Evolutionary conservation across 2,888 invertebrate genomes (phyloP), one percentile per base, ranked within the genome.

Genomic region (Phengaris alcon): DNA sequence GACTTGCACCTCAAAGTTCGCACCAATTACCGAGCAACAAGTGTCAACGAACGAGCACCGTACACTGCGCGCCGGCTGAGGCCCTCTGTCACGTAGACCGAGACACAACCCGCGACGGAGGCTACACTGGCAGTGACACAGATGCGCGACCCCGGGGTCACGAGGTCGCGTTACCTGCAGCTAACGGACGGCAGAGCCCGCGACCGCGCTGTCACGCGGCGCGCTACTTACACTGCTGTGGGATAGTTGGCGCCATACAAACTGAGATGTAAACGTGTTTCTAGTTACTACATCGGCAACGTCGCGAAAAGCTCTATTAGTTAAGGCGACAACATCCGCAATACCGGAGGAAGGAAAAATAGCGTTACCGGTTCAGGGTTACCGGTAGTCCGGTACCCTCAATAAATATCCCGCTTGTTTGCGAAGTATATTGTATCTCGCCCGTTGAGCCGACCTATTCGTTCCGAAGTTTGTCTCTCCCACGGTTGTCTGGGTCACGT

Each of bases 131-230:
- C 68, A 68, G 46, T 68, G 68, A 68, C 68, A 44, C 68, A 68
- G 68, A 48, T 46, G 48, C n/a, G n/a, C 69, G 69, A n/a, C 48
- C 69, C 69, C 69, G 69, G 48, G 69, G 69, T 69, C 48, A 69
- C 73, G 46, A n/a, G 59, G 51, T 75, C 68, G 48, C 74, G 72
- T 74, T 74, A 69, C 68, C 59, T 35, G 7, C 52, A 12, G 13
- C 64, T 64, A 64, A 64, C 64, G 64, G 64, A 44, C 64, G 35
- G 13, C 46, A n/a, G n/a, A n/a, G 3, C 1, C 22, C 22, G 22
- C 22, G 22, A 22, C 22, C 22, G 22, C 22, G 22, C 22, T 22
- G 68, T 48, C 68, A 68, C 59, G 9, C 4, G 15, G 59, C 59
- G 59, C 22, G 59, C 59, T 64, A 64, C 64, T 64, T 64, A 64